Evolutionary conservation across 2,113 vertebrate species (phyloP).

Genomic region (Butorides virescens): DNA sequence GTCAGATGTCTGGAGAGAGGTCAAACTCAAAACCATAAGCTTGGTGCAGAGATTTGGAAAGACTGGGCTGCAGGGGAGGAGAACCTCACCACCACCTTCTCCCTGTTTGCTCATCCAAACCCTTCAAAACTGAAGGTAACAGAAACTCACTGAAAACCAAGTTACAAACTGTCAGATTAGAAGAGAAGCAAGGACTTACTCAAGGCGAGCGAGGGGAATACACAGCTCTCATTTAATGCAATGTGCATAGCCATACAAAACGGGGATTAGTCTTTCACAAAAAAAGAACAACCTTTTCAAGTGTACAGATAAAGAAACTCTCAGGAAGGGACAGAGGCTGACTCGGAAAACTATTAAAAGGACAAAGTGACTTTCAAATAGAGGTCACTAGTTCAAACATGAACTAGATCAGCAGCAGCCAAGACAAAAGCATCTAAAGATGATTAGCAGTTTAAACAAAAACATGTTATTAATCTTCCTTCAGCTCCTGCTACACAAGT

Average conservation of each 20-base stretch:
- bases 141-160: not conserved
- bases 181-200: not conserved
- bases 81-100: not conserved
- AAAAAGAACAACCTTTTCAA: constrained; percentile 31
- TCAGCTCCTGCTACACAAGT: not conserved
- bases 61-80: not conserved
- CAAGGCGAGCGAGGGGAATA: not conserved
- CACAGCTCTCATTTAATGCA: not conserved
- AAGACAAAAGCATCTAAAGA: not conserved
- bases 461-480: not conserved
- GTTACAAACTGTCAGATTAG: not conserved
- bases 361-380: constrained; percentile 27
- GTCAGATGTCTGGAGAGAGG: not conserved
- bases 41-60: not conserved
- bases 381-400: constrained; percentile 34
- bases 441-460: not conserved
- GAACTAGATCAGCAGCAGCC: not conserved
- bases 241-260: constrained; percentile 12
- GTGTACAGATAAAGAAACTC: not conserved
- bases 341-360: constrained; percentile 19
- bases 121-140: not conserved
- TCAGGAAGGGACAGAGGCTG: constrained; percentile 9
- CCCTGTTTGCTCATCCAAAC: not conserved
- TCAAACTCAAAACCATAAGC: not conserved
- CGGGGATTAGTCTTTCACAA: constrained; percentile 4